phyloP scores from a whole-genome alignment of 2,888 invertebrate species.

The Miltochrista miniata region DNA sequence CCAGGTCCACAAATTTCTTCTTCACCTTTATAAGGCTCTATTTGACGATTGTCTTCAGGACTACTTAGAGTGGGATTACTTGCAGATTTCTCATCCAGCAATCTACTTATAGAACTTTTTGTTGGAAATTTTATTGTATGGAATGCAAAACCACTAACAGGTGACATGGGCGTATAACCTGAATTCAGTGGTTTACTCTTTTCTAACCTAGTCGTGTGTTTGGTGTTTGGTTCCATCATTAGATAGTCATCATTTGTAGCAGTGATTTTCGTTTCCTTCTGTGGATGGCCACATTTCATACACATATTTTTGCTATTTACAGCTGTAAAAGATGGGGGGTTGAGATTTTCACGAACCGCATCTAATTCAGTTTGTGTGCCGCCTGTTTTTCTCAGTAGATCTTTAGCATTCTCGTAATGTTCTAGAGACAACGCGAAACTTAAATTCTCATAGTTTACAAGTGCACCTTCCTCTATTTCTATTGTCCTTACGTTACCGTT shows the following conservation, averaged over 20 bases:
- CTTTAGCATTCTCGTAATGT: conserved; percentile 91
- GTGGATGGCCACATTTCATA: conserved; percentile 85
- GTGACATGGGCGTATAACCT: conserved; percentile 90
- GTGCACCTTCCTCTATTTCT: conserved; percentile 72
- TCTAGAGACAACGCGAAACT: conserved; percentile 90
- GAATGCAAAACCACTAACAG: conserved; percentile 79
- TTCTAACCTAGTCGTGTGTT: conserved; percentile 49
- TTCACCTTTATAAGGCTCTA: conserved; percentile 2
- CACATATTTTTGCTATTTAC: conserved; percentile 68
- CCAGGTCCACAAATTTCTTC: conserved; percentile 22
- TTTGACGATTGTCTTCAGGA: conserved; percentile 36
- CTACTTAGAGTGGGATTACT: conserved; percentile 87
- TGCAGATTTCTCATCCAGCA: conserved; percentile 84
- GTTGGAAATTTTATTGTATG: conserved; percentile 65
- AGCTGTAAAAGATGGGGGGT: conserved; percentile 48
- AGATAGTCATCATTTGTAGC: conserved; percentile 84
- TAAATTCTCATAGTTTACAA: conserved; percentile 88
- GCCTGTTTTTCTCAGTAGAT: conserved; percentile 83
- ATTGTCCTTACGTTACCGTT: conserved; percentile 35
- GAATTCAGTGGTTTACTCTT: conserved; percentile 53
- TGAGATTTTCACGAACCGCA: conserved; percentile 62
- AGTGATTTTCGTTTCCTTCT: conserved; percentile 18
- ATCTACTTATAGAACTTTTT: conserved; percentile 51
- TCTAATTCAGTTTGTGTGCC: conserved; percentile 80
- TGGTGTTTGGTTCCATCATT: conserved; percentile 85